Percentiles rank a stretch among this genome's conserved stretches.
Evolutionary conservation across 2,888 invertebrate genomes (phyloP).

Genomic region (Megastigmus dorsalis): DNA sequence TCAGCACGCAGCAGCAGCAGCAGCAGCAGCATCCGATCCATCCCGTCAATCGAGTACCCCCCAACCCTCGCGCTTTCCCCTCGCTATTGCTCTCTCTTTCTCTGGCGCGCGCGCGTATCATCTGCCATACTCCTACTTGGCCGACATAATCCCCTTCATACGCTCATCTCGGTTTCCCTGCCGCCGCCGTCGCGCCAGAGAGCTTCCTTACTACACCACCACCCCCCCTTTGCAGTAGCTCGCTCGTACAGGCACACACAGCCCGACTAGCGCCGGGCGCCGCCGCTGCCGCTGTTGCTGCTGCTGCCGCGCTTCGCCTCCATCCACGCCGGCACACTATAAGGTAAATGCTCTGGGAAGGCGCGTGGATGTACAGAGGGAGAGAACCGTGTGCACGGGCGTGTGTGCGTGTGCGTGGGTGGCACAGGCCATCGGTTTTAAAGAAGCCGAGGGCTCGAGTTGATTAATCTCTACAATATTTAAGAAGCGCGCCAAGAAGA

Average conservation of each 20-base stretch:
- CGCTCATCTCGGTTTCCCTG: conserved; percentile 33
- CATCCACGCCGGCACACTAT: too few relatives aligned
- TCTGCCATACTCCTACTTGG: not conserved
- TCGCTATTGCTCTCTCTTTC: too few relatives aligned
- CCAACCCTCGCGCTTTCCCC: not conserved
- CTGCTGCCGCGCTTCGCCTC: too few relatives aligned
- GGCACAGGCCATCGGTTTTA: conserved; percentile 2
- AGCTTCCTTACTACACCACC: too few relatives aligned
- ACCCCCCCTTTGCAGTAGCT: too few relatives aligned
- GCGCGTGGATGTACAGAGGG: not conserved
- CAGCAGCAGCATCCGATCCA: not conserved
- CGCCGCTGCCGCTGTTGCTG: too few relatives aligned
- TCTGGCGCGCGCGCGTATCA: not conserved
- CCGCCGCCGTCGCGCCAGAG: too few relatives aligned
- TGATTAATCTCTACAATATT: conserved; percentile 71
- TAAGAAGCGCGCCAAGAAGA: conserved; percentile 61
- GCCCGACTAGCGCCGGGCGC: too few relatives aligned
- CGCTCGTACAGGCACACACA: too few relatives aligned
- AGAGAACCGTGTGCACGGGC: too few relatives aligned
- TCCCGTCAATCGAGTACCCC: not conserved
- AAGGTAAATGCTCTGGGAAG: not conserved
- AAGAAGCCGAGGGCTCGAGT: conserved; percentile 54
- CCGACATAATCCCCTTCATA: conserved; percentile 50
- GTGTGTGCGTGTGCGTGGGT: not conserved
- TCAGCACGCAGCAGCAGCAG: too few relatives aligned